These are phyloP conservation scores for Phocoena phocoena DNA, from an alignment of 2,113 vertebrate genomes.

Conservation along the genomic window DNA sequence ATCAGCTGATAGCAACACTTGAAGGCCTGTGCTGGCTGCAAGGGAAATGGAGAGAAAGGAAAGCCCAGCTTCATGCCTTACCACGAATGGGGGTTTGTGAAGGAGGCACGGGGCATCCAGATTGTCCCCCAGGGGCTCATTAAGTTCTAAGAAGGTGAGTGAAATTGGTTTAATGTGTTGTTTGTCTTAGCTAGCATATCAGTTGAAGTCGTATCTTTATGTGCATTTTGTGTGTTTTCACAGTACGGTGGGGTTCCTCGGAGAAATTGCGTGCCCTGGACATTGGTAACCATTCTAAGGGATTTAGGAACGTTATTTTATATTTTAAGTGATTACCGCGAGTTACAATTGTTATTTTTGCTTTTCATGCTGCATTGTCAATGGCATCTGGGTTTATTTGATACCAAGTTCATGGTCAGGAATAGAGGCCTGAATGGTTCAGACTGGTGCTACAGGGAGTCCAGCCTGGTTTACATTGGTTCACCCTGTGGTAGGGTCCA, in stretches of 20 bases:
- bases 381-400: neutral
- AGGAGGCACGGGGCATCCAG: neutral
- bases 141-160: neutral
- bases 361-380: neutral
- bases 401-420: neutral
- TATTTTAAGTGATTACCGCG: neutral
- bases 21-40: neutral
- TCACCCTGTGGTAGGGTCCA: neutral
- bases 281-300: neutral
- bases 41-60: neutral
- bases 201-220: neutral
- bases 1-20: neutral
- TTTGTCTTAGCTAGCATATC: neutral
- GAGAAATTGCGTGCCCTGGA: neutral
- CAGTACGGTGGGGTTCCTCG: neutral
- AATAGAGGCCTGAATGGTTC: neutral
- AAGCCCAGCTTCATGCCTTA: rapidly evolving
- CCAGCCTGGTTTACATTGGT: neutral
- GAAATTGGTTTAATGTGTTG: neutral
- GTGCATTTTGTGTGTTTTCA: neutral
- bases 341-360: neutral
- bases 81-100: rapidly evolving
- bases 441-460: neutral
- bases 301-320: neutral
- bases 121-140: neutral